Evolutionary conservation across 2,797 vertebrate genomes (phyloP), one percentile per base, ranked within the genome.

Genomic region (Myotis planiceps): DNA sequence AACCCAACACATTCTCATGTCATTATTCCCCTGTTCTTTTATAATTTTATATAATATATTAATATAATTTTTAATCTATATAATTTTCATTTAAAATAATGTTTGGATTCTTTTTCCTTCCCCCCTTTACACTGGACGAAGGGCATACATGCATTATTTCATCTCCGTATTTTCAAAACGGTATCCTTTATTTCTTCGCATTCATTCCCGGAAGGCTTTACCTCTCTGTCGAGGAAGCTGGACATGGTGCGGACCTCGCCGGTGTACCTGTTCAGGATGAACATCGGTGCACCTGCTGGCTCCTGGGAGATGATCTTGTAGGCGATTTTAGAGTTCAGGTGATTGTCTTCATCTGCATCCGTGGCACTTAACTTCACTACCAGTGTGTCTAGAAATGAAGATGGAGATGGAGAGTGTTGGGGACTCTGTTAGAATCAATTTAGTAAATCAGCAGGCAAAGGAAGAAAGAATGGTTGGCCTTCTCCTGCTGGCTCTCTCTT

Each of bases 301-400:
- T 97, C 98, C 89, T 99, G 98, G 90, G 98, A 98, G n/a, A 98
- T 88, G 89, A 99, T 99, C 97, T 98, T 99, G 97, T 98, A 99
- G 37, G 99, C 99, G 53, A 99, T 98, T 98, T 99, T 98, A 81
- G 99, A 99, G 97, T 99, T 99, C 90, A 99, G 81, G n/a, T 98
- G 98, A 94, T 98, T 98, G 84, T 98, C 98, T 96, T 99, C 99
- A 94, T 99, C 99, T 78, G 98, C 99, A 96, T 99, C 99, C 45
- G 98, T 97, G 88, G 99, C 99, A 95, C 97, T 98, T 91, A 99
- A 96, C 96, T 98, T 98, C 97, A 99, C 98, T 82, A 99, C 98
- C 80, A 99, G 78, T 4, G 98, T 98, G 83, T 98, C 99, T 99
- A 96, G 90, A 74, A 98, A 97, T 27, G 76, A 97, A 89, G n/a